Conservation (phyloP, 2,113 vertebrate genomes). For the Nothobranchius kuhntae region DNA sequence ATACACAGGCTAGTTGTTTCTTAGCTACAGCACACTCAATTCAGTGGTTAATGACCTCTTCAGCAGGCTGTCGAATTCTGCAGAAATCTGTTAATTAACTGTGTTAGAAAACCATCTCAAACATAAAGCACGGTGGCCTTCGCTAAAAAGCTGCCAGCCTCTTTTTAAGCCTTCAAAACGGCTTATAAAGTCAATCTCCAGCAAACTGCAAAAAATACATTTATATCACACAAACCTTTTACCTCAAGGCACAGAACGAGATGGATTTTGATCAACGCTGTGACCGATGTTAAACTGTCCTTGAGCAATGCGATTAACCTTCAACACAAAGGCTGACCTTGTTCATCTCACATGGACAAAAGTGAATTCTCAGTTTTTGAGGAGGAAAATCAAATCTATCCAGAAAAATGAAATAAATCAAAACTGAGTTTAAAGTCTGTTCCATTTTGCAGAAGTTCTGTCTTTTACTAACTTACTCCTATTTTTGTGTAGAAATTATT, state of each 20-base stretch:
- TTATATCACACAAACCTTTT: no score
- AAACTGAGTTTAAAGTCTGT: constrained; percentile 18
- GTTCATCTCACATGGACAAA: constrained; percentile 16
- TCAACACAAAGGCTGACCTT: constrained; percentile 16
- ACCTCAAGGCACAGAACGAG: neutral
- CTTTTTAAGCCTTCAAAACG: constrained; percentile 14
- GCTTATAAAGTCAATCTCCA: neutral
- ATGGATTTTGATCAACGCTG: constrained; percentile 10
- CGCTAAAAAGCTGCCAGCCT: neutral
- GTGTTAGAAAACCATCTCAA: no score
- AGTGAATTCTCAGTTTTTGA: constrained; percentile 28
- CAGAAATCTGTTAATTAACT: no score
- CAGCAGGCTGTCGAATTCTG: no score
- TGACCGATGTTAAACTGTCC: neutral
- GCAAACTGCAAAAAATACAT: no score
- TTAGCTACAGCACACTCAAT: no score
- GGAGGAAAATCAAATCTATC: constrained; percentile 32
- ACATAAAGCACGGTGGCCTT: no score
- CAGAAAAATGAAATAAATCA: constrained; percentile 30
- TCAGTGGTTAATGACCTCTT: no score
- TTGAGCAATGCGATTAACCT: constrained; percentile 39
- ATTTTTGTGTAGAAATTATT: no score
- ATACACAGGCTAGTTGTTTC: no score
- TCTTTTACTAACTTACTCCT: neutral
- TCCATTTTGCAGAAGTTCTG: neutral